Percentiles rank a stretch among this genome's conserved stretches.
These are phyloP conservation scores for Scaptomyza polygonia DNA, from an alignment of 2,888 invertebrate species.

Conservation along the genomic window DNA sequence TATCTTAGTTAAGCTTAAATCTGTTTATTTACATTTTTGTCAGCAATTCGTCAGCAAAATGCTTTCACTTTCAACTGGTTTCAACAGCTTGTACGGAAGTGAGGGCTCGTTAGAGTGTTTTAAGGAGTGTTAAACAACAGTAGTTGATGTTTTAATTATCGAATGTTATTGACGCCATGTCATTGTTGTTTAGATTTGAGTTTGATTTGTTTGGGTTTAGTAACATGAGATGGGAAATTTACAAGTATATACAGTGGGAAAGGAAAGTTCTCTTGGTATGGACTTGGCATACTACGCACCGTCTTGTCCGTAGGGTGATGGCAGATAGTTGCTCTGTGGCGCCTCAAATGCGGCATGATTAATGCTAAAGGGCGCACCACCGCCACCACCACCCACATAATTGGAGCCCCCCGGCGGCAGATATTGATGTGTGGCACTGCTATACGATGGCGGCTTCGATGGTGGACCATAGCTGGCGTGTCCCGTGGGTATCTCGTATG, in stretches of 20 bases:
- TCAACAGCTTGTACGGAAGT: constrained; percentile 54
- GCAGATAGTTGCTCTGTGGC: constrained; percentile 82
- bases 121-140: not conserved
- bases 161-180: constrained; percentile 8
- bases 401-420: constrained; percentile 79
- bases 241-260: constrained; percentile 9
- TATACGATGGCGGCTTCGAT: constrained; percentile 82
- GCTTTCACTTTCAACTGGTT: constrained; percentile 74
- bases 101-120: constrained; percentile 27
- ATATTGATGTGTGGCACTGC: constrained; percentile 82
- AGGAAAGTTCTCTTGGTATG: not conserved
- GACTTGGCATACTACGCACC: constrained; percentile 75
- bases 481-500: constrained; percentile 83
- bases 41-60: constrained; percentile 26
- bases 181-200: constrained; percentile 5
- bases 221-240: constrained; percentile 17
- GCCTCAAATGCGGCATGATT: constrained; percentile 83
- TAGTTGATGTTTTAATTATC: constrained; percentile 7
- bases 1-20: constrained; percentile 2
- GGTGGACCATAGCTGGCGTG: constrained; percentile 84
- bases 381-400: constrained; percentile 64
- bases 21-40: constrained; percentile 60
- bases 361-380: constrained; percentile 79
- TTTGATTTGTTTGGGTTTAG: constrained; percentile 10
- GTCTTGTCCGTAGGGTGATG: constrained; percentile 82